A percentile compares a stretch with the other conserved stretches of the same genome.
These are phyloP conservation scores for Ellobium chinense DNA, from an alignment of 2,888 invertebrate genomes.

Conservation along the genomic window DNA sequence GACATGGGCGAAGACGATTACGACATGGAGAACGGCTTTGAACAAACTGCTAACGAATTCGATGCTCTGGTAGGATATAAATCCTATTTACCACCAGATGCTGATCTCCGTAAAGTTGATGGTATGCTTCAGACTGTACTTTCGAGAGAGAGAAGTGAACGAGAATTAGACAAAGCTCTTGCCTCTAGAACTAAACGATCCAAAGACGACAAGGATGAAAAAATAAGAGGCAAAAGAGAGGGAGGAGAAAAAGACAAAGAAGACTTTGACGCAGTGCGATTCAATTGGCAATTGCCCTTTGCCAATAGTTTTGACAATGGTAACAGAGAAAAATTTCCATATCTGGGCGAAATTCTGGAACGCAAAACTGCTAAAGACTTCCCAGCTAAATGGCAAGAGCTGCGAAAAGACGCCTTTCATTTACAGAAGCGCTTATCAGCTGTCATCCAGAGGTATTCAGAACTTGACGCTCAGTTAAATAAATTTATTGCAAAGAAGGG, in stretches of 20 bases:
- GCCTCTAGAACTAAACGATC: neutral
- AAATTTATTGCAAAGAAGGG: neutral
- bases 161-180: neutral
- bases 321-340: neutral
- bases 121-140: neutral
- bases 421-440: neutral
- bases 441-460: neutral
- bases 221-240: neutral
- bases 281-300: neutral
- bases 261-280: neutral
- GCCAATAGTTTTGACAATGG: too few species aligned
- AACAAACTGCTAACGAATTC: neutral
- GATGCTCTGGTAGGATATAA: neutral
- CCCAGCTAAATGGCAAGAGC: neutral
- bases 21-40: neutral
- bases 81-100: neutral
- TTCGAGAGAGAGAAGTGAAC: neutral
- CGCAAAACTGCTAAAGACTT: neutral
- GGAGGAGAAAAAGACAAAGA: neutral
- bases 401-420: neutral
- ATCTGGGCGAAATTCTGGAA: neutral
- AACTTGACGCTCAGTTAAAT: neutral
- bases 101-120: neutral
- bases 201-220: neutral
- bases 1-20: neutral